A percentile compares a stretch with the other conserved stretches of the same genome.
phyloP scores from a whole-genome alignment of 2,888 invertebrate species.

The Metopia argyrocephala region DNA sequence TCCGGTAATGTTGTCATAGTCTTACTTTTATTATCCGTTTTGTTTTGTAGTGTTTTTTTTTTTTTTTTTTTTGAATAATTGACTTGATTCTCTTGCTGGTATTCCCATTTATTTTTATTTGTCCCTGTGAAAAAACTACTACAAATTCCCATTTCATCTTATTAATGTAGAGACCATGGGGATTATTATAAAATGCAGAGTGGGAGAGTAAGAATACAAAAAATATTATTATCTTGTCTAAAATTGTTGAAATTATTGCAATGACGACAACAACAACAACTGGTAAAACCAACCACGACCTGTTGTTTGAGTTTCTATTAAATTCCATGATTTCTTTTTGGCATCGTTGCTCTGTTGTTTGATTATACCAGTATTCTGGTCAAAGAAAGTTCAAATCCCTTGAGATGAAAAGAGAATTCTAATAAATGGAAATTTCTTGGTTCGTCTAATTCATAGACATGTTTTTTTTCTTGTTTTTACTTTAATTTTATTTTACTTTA shows the following conservation, averaged over 20 bases:
- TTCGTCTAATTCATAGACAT: constrained; percentile 39
- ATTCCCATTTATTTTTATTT: constrained; percentile 19
- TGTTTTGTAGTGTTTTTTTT: not conserved
- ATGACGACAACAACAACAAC: not conserved
- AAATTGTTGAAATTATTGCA: constrained; percentile 31
- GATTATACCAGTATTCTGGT: constrained; percentile 9
- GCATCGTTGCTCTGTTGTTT: constrained; percentile 22
- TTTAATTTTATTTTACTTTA: not conserved
- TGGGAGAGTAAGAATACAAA: not conserved
- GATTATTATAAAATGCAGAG: not conserved
- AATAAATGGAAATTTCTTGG: constrained; percentile 44
- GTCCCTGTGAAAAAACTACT: not conserved
- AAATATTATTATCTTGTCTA: constrained; percentile 37
- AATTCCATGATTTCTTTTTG: not conserved
- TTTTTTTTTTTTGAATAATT: constrained; percentile 44
- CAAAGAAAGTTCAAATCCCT: constrained; percentile 45
- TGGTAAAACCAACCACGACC: constrained; percentile 19
- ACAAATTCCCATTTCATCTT: constrained; percentile 58
- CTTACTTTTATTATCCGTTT: not conserved
- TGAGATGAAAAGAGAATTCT: constrained; percentile 35
- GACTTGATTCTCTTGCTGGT: constrained; percentile 43
- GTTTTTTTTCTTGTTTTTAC: not conserved
- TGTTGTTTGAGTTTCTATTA: constrained; percentile 5
- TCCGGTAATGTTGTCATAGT: not conserved
- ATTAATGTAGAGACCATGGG: constrained; percentile 59